Conservation (phyloP, 2,113 vertebrate genomes). For the Paedocypris sp. region DNA sequence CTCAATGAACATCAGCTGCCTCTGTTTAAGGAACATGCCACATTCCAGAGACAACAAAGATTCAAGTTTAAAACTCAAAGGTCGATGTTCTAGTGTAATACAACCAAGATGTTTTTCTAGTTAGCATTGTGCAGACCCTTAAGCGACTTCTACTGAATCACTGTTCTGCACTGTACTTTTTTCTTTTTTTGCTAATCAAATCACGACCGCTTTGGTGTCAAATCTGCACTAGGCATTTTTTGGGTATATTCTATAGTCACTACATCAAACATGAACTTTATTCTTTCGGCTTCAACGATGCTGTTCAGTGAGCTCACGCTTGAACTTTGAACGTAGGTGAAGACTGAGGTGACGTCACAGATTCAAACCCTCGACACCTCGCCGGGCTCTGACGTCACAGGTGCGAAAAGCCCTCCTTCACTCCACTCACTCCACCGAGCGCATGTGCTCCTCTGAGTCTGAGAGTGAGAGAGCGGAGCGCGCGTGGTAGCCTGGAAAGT, state of each 20-base stretch:
- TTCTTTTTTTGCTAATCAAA: not conserved
- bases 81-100: not conserved
- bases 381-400: slow-evolving; percentile 38
- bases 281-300: too few species aligned
- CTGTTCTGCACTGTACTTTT: not conserved
- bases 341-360: not conserved
- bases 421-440: slow-evolving; percentile 1
- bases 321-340: not conserved
- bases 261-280: too few species aligned
- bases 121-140: not conserved
- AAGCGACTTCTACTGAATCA: not conserved
- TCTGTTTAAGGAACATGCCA: not conserved
- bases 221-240: too few species aligned
- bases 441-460: slow-evolving; percentile 11
- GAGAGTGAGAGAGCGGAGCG: slow-evolving; percentile 4
- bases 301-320: too few species aligned
- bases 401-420: slow-evolving; percentile 33
- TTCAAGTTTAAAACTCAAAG: not conserved
- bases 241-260: too few species aligned
- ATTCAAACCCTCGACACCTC: not conserved
- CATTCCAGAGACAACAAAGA: not conserved
- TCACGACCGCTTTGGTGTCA: too few species aligned
- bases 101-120: not conserved
- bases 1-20: slow-evolving; percentile 15
- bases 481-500: slow-evolving; percentile 3